These are phyloP conservation scores for Todiramphus chloris DNA, from an alignment of 2,113 vertebrate species.

Conservation along the genomic window DNA sequence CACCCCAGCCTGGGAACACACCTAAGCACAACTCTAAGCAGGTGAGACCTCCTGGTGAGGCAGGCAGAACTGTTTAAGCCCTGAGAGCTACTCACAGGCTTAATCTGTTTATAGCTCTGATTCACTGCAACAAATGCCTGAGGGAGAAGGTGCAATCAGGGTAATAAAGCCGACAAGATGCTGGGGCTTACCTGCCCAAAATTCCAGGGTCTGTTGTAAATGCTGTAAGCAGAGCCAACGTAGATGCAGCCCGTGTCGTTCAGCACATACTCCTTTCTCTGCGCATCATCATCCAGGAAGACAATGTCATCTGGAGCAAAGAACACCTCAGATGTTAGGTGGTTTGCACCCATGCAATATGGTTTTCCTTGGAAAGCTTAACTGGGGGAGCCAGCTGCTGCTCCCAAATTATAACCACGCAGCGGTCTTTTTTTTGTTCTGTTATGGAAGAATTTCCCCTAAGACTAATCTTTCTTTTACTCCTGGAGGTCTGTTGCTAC, in stretches of 20 bases:
- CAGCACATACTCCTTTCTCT: slow-evolving; percentile 69
- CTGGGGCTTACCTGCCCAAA: slow-evolving; percentile 69
- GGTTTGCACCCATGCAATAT: neutral
- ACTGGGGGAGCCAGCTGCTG: neutral
- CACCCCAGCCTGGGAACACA: neutral
- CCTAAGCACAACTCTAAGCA: neutral
- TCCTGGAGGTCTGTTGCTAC: neutral
- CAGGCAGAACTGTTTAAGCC: neutral
- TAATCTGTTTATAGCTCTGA: neutral
- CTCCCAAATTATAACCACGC: neutral
- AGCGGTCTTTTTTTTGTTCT: neutral
- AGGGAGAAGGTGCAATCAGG: neutral
- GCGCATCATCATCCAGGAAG: slow-evolving; percentile 15
- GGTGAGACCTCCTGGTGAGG: neutral
- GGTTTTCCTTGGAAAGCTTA: neutral
- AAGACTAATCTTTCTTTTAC: neutral
- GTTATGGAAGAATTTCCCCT: neutral
- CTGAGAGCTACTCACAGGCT: neutral
- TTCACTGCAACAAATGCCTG: neutral
- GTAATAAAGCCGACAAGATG: neutral
- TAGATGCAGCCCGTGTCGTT: slow-evolving; percentile 69
- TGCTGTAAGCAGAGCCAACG: slow-evolving; percentile 46
- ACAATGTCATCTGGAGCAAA: slow-evolving; percentile 59
- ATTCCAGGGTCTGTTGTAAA: slow-evolving; percentile 71
- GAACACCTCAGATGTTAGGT: neutral